Evolutionary conservation across 1,140 invertebrate genomes (phyloP), one percentile per base, ranked within the genome.

Genomic region (Caenorhabditis tropicalis): DNA sequence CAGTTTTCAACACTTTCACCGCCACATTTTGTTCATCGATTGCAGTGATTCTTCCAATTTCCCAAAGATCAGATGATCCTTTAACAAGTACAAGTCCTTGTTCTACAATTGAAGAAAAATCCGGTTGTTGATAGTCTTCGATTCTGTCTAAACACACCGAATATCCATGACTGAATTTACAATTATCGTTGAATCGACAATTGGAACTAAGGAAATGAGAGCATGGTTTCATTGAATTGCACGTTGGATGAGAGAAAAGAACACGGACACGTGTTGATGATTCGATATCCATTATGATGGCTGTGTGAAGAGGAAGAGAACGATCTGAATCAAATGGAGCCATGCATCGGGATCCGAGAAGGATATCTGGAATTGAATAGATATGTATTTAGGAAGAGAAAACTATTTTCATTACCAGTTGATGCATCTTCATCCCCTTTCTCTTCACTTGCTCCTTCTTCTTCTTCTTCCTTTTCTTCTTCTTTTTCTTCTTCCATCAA

Each of bases 211-310:
- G 27, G n/a, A 58, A 82, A 21, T 82, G 81, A 7, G 81, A 24
- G n/a, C 81, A 82, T 46, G 81, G 81, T 27, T 58, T 56, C 81
- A 82, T 82, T 27, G 81, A 27, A n/a, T 31, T 2, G 24, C 49
- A 46, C 7, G 36, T 56, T 60, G 81, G 81, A 60, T 82, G 81
- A 33, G 81, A 82, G 21, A 56, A 82, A 19, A 82, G 81, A 29
- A 82, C 81, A 43, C 49, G 53, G 12, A 82, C 65, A 43, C 65
- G 65, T 1, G 9, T 74, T 4, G 65, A 39, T 24, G 65, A 74
- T 43, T 74, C 65, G 36, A 43, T 74, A 10, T 74, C 36, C 65
- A 74, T 74, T 5, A 74, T 74, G n/a, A 74, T 74, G n/a, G 65
- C 65, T 46, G 33, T 74, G 29, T 74, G 65, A 43, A 74, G 65